Base-by-base conservation (phyloP, 2,113 vertebrate genomes). In the Grammomys surdaster region DNA sequence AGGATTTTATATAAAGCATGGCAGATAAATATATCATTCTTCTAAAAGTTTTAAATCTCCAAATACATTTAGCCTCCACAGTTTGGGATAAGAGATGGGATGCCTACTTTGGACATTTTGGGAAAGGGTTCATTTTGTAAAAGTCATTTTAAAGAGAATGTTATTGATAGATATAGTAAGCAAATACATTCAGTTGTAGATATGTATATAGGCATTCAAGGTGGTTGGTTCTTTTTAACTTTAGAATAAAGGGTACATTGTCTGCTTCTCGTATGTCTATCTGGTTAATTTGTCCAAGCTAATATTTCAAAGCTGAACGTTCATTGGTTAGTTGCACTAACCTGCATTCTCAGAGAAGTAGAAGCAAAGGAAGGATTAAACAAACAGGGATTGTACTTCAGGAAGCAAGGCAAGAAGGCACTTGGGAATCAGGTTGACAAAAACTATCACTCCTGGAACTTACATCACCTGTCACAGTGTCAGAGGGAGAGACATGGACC, bases 31-130 rank as follows among this genome's bases (percentile, higher is more conserved):
- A 31, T 77, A 26, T 19, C 76, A 75, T 24, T 94, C 92, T 94
- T 70, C 28, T 92, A 22, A 96, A 92, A 81, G 26, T 88, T 90
- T 93, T 65, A 43, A 94, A 81, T 96, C 90, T 36, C 43, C 78
- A 70, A 88, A 54, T 91, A 67, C 7, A 22, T 58, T 24, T 48
- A 1, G 7, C 78, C n/a, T 92, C 40, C 10, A 85, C 56, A 48
- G 20, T 88, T 95, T 96, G 40, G 33, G 28, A 60, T 80, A 60
- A 88, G 65, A 72, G 17, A 24, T 36, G 17, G 1, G 56, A 67
- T 95, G 6, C 48, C 80, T 77, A 16, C 63, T 90, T 84, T 76
- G 48, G 51, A 76, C 24, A 73, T 76, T 94, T 65, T 92, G 28
- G 56, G 33, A 73, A 95, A 92, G 70, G 24, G 19, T 60, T 8